Evolutionary conservation across 1,140 invertebrate genomes (phyloP).

Genomic region (Drosophila mayri): DNA sequence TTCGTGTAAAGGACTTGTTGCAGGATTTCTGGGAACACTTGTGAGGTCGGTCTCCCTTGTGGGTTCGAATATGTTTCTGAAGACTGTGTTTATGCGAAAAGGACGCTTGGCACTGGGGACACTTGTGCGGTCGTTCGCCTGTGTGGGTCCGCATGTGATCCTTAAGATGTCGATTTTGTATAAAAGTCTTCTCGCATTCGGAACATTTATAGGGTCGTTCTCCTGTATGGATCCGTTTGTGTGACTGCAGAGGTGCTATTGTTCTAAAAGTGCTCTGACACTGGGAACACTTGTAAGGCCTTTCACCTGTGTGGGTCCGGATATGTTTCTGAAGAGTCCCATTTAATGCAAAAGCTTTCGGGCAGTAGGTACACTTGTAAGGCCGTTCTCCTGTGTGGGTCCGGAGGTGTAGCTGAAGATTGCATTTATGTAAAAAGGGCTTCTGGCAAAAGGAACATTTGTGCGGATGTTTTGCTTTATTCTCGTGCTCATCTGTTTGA

Average conservation of each 20-base stretch:
- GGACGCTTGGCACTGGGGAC: not conserved
- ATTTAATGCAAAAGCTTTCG: not conserved
- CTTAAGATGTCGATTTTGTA: not conserved
- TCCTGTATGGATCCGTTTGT: not conserved
- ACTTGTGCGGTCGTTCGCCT: not conserved
- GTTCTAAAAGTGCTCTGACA: not conserved
- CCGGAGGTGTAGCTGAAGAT: not conserved
- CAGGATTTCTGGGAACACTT: not conserved
- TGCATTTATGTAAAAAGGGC: not conserved
- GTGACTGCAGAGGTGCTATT: not conserved
- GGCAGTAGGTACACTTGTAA: not conserved
- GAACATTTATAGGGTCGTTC: conserved; percentile 1
- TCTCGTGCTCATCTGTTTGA: not conserved
- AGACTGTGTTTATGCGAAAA: not conserved
- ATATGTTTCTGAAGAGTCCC: conserved; percentile 3
- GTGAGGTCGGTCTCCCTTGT: not conserved
- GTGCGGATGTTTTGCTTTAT: not conserved
- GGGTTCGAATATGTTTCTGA: not conserved
- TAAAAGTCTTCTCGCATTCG: not conserved
- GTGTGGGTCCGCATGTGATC: conserved; percentile 1
- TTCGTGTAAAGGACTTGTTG: not conserved
- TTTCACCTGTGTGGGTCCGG: not conserved
- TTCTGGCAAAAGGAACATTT: not conserved
- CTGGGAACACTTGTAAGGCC: not conserved
- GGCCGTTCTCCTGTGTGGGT: conserved; percentile 6